phyloP scores from a whole-genome alignment of 2,888 invertebrate species.

The Campopleginae sp. region DNA sequence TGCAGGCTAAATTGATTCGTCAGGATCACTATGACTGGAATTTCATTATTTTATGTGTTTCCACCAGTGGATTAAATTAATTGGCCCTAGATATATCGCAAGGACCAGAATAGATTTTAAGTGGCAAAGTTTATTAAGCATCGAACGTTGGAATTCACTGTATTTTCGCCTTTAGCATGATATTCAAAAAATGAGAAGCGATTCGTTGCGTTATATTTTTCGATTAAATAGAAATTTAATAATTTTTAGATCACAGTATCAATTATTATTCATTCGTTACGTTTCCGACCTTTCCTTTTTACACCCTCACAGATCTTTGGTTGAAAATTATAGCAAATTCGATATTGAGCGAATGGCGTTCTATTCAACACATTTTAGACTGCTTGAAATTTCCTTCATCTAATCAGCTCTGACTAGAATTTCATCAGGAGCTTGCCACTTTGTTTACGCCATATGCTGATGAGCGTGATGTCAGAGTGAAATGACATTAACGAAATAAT shows the following conservation, averaged over 20 bases:
- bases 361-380: not conserved
- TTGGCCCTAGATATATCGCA: not conserved
- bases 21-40: slow-evolving; percentile 3
- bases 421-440: not conserved
- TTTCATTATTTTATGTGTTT: slow-evolving; percentile 9
- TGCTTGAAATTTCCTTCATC: not conserved
- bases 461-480: slow-evolving; percentile 13
- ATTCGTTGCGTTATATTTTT: not conserved
- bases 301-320: not conserved
- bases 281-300: not conserved
- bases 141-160: not conserved
- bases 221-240: not conserved
- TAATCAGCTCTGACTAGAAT: not conserved
- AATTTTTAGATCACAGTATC: not conserved
- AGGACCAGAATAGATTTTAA: not conserved
- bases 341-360: not conserved
- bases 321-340: not conserved
- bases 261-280: not conserved
- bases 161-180: not conserved
- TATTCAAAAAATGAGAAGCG: not conserved
- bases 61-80: slow-evolving; percentile 3
- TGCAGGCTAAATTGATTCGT: slow-evolving; percentile 4
- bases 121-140: not conserved
- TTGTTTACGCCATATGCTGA: slow-evolving; percentile 15
- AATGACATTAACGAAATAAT: slow-evolving; percentile 48